phyloP scores from a whole-genome alignment of 2,888 invertebrate genomes.

The Eilema caniola region DNA sequence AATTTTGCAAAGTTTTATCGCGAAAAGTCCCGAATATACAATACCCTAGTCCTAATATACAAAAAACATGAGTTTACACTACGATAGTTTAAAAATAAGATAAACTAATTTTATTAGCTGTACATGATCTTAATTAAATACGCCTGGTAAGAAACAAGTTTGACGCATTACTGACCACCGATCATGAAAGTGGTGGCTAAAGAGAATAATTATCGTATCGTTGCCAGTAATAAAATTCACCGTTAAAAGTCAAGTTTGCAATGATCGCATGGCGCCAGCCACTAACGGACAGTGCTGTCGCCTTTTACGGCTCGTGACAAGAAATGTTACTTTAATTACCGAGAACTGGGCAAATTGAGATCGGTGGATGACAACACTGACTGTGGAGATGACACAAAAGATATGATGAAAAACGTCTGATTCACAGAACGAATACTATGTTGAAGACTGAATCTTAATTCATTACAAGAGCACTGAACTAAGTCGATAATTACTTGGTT shows the following conservation, averaged over 20 bases:
- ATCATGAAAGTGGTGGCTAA: conserved; percentile 19
- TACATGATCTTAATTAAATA: conserved; percentile 20
- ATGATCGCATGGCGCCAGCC: conserved; percentile 58
- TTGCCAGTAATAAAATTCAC: conserved; percentile 57
- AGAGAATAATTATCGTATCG: conserved; percentile 22
- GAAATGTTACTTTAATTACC: conserved; percentile 51
- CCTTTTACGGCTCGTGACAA: conserved; percentile 52
- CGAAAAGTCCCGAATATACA: no score
- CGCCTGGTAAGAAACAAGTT: conserved; percentile 18
- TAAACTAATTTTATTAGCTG: conserved; percentile 16
- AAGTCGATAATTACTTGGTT: no score
- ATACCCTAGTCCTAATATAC: no score
- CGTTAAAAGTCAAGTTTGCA: conserved; percentile 56
- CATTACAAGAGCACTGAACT: no score
- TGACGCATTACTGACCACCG: conserved; percentile 20
- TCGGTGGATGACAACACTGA: conserved; percentile 21
- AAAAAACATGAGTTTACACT: no score
- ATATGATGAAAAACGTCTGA: conserved; percentile 14
- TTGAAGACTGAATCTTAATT: no score
- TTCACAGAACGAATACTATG: conserved; percentile 17
- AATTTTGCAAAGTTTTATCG: no score
- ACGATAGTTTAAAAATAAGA: no score
- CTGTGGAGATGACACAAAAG: conserved; percentile 16
- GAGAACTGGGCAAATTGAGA: conserved; percentile 30
- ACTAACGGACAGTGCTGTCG: conserved; percentile 60